Evolutionary conservation across 2,888 invertebrate species (phyloP).

Genomic region (Mimas tiliae): DNA sequence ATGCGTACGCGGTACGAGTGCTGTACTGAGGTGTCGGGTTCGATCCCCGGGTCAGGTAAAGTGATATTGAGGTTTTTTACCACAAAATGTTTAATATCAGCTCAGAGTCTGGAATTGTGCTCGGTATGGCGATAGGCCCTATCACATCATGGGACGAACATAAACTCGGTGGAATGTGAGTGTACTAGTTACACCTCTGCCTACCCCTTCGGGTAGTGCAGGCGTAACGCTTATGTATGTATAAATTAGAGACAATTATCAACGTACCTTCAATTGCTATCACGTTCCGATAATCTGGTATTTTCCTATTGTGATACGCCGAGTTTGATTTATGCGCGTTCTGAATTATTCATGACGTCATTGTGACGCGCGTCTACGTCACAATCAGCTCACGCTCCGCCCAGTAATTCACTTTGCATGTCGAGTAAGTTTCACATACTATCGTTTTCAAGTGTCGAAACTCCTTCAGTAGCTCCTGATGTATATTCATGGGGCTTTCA

Average conservation of each 20-base stretch:
- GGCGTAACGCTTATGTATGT: too few relatives aligned
- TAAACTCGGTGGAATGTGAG: too few relatives aligned
- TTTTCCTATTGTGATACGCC: constrained; percentile 10
- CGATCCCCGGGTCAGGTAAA: too few relatives aligned
- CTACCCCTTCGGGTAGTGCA: too few relatives aligned
- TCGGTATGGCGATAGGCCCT: too few relatives aligned
- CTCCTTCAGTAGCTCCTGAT: neutral
- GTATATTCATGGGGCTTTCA: neutral
- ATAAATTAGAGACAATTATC: neutral
- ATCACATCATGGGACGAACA: too few relatives aligned
- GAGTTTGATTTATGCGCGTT: constrained; percentile 24
- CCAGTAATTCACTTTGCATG: constrained; percentile 40
- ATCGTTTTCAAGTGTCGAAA: neutral
- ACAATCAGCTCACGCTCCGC: constrained; percentile 19
- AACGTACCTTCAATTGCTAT: neutral
- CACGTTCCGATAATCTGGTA: neutral
- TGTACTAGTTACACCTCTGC: too few relatives aligned
- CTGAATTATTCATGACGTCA: constrained; percentile 29
- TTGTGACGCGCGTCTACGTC: constrained; percentile 36
- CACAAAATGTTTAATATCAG: too few relatives aligned
- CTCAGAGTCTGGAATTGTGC: too few relatives aligned
- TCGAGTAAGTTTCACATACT: constrained; percentile 31
- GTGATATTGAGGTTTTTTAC: too few relatives aligned
- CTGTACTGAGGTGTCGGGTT: too few relatives aligned
- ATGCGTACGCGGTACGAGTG: too few relatives aligned